These are phyloP conservation scores for Phrynocephalus guinanensis DNA, from an alignment of 2,797 vertebrate genomes.

Conservation along the genomic window DNA sequence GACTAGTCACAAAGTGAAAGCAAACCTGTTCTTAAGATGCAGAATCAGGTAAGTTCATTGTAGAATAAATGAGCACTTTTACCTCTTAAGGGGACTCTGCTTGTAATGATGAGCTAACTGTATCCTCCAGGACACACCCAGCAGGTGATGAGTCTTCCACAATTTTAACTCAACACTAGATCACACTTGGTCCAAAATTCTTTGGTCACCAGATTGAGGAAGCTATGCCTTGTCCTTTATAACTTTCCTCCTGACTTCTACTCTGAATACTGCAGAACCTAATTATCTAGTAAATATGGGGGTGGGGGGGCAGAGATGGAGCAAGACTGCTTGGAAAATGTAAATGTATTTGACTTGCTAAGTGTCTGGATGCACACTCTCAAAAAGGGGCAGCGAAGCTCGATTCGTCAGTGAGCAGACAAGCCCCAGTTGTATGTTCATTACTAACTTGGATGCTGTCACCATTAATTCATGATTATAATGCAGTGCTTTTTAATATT, in stretches of 20 bases:
- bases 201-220: too few relatives aligned
- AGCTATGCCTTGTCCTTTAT: too few relatives aligned
- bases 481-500: constrained; percentile 29
- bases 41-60: too few relatives aligned
- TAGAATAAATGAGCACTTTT: too few relatives aligned
- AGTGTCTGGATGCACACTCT: constrained; percentile 24
- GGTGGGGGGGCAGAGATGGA: neutral
- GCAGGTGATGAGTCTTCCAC: neutral
- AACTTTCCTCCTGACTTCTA: too few relatives aligned
- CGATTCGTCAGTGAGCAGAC: constrained; percentile 20
- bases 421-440: constrained; percentile 13
- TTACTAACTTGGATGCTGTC: constrained; percentile 40
- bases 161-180: neutral
- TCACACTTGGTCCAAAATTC: too few relatives aligned
- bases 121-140: neutral
- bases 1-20: too few relatives aligned
- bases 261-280: neutral
- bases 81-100: too few relatives aligned
- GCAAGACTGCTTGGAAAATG: constrained; percentile 16
- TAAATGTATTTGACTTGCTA: constrained; percentile 23
- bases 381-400: constrained; percentile 15
- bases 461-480: constrained; percentile 49
- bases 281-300: constrained; percentile 39
- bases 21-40: too few relatives aligned
- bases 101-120: too few relatives aligned